These are phyloP conservation scores for Euproctis similis DNA, from an alignment of 2,888 invertebrate species.

Conservation along the genomic window DNA sequence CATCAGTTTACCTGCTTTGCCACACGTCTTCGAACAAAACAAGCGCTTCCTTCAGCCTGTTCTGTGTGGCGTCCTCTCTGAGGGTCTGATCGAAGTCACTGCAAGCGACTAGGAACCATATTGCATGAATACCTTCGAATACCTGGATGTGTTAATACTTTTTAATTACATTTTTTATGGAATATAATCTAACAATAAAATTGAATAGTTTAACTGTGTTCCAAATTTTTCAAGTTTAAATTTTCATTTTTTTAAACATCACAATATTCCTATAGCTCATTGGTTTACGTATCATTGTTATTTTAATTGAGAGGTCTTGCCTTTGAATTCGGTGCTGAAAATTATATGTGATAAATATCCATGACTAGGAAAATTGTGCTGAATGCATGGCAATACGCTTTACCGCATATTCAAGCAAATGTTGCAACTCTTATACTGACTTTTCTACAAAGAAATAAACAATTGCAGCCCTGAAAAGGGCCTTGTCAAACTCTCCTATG, in stretches of 20 bases:
- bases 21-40: slow-evolving; percentile 85
- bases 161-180: background rate
- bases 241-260: too few relatives aligned
- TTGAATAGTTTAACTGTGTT: background rate
- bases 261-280: too few relatives aligned
- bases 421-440: too few relatives aligned
- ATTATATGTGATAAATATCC: too few relatives aligned
- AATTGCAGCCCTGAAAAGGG: slow-evolving; percentile 61
- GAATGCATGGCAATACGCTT: too few relatives aligned
- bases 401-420: too few relatives aligned
- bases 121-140: slow-evolving; percentile 88
- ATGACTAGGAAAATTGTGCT: too few relatives aligned
- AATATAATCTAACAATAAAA: background rate
- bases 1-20: slow-evolving; percentile 79
- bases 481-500: slow-evolving; percentile 46
- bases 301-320: too few relatives aligned
- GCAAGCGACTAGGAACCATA: slow-evolving; percentile 86
- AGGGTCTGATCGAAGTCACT: slow-evolving; percentile 87
- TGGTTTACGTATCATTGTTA: too few relatives aligned
- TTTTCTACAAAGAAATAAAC: slow-evolving; percentile 2
- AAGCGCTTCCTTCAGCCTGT: slow-evolving; percentile 83
- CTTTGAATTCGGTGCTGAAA: too few relatives aligned
- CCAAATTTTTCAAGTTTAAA: too few relatives aligned
- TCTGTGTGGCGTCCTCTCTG: slow-evolving; percentile 81
- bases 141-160: too few relatives aligned